Conservation (phyloP, 2,888 invertebrate species). For the Cataglyphis cursor region DNA sequence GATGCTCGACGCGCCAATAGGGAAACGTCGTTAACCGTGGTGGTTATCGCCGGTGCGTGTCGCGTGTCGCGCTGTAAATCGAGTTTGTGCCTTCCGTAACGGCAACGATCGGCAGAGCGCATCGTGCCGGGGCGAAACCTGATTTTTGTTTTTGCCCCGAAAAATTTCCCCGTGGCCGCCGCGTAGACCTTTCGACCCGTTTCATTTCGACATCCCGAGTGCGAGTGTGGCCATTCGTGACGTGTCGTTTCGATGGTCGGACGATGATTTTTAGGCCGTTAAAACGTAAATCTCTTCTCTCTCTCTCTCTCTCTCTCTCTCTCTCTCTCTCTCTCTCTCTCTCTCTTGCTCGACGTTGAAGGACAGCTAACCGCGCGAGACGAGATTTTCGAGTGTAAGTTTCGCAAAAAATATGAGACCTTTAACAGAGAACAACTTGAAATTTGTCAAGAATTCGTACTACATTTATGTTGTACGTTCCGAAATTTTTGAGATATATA, state of each 20-base stretch:
- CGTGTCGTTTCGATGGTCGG: constrained; percentile 1
- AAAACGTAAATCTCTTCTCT: constrained; percentile 10
- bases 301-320: too few species aligned
- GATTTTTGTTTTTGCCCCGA: constrained; percentile 75
- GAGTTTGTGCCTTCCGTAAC: constrained; percentile 82
- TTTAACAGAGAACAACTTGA: background rate
- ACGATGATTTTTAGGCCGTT: constrained; percentile 24
- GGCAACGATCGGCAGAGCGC: constrained; percentile 63
- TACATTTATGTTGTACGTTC: background rate
- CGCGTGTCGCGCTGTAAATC: constrained; percentile 83
- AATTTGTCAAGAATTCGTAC: background rate
- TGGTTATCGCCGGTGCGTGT: constrained; percentile 84
- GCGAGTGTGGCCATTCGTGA: background rate
- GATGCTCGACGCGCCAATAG: constrained; percentile 84
- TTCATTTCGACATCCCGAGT: constrained; percentile 33
- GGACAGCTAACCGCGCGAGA: background rate
- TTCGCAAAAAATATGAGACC: background rate
- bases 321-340: too few species aligned
- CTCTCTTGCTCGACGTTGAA: background rate
- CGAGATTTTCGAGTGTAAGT: background rate
- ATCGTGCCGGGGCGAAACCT: constrained; percentile 65
- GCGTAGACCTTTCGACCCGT: constrained; percentile 20
- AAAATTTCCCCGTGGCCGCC: constrained; percentile 62
- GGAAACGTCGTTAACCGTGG: constrained; percentile 85
- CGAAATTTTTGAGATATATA: background rate